Base-by-base conservation (phyloP, 2,797 vertebrate genomes). In the Spinibarbus caldwelli region DNA sequence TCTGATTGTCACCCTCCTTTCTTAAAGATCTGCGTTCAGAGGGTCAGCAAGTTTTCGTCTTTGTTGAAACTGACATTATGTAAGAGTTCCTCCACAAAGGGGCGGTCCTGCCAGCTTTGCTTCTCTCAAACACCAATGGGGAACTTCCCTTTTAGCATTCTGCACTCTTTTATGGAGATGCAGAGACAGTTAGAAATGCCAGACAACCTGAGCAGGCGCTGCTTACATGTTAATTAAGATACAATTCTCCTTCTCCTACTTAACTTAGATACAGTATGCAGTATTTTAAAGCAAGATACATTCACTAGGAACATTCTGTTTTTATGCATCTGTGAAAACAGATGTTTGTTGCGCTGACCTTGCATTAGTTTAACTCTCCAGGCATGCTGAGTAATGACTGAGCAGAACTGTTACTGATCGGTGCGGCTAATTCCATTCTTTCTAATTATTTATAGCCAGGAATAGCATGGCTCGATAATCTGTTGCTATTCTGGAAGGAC, bases 61-160 rank as follows among this genome's bases (percentile, higher is more conserved):
- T 87, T 87, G 85, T 86, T 90, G 78, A 71, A 38, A 77, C 64
- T 87, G 14, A 8, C 78, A 89, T 96, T 95, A 95, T 89, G 91
- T 91, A 95, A 96, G 90, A 87, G 79, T 10, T 49, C 57, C 84
- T 86, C 89, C 87, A 91, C 78, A 80, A 87, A 64, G 87, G 91
- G 91, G 91, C 91, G 90, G 83, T 91, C 88, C 91, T 85, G 82
- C 66, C 89, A 87, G n/a, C 78, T 90, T 67, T 73, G 76, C 81
- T 90, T 82, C 87, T 91, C 78, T 90, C 64, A 89, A 89, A 89
- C 87, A 68, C 79, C 83, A 90, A 83, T 81, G 66, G 45, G 91
- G 90, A 62, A 87, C 91, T 90, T 92, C 88, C 78, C 84, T 92
- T 91, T 87, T 92, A 76, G 84, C 34, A 9, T 78, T 89, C 68